Conservation (phyloP, 2,113 vertebrate genomes). For the Ardeotis arabs region DNA sequence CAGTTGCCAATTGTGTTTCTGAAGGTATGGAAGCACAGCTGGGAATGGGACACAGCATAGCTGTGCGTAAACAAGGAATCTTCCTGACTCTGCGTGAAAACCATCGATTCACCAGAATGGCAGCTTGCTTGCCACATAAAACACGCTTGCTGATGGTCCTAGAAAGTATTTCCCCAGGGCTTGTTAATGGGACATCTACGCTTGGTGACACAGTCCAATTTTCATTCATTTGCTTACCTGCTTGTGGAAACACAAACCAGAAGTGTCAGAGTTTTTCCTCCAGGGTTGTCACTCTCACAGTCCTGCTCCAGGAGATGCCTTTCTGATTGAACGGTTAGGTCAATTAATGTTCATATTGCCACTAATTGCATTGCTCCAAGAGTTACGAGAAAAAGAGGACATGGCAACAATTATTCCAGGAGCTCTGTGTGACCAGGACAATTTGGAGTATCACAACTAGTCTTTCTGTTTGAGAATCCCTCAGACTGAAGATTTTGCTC, state of each 20-base stretch:
- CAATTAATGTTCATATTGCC: slow-evolving; percentile 37
- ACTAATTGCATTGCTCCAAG: slow-evolving; percentile 26
- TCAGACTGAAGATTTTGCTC: neutral
- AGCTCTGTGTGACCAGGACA: neutral
- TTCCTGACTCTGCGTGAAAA: neutral
- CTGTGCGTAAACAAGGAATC: neutral
- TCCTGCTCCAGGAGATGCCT: neutral
- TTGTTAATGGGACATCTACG: slow-evolving; percentile 6
- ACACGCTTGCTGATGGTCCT: neutral
- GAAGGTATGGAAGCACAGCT: neutral
- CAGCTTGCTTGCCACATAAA: neutral
- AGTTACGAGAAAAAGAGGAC: neutral
- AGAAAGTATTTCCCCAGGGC: slow-evolving; percentile 17
- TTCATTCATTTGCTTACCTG: slow-evolving; percentile 27
- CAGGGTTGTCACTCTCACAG: neutral
- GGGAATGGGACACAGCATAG: neutral
- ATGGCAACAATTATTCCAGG: neutral
- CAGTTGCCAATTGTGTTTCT: neutral
- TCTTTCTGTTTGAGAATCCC: neutral
- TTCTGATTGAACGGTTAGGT: slow-evolving; percentile 6
- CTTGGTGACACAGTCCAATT: slow-evolving; percentile 5
- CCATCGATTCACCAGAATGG: neutral
- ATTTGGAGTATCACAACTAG: neutral
- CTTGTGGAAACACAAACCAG: slow-evolving; percentile 17
- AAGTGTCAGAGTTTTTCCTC: slow-evolving; percentile 31